phyloP scores from a whole-genome alignment of 2,113 vertebrate genomes.

The Pipra filicauda region DNA sequence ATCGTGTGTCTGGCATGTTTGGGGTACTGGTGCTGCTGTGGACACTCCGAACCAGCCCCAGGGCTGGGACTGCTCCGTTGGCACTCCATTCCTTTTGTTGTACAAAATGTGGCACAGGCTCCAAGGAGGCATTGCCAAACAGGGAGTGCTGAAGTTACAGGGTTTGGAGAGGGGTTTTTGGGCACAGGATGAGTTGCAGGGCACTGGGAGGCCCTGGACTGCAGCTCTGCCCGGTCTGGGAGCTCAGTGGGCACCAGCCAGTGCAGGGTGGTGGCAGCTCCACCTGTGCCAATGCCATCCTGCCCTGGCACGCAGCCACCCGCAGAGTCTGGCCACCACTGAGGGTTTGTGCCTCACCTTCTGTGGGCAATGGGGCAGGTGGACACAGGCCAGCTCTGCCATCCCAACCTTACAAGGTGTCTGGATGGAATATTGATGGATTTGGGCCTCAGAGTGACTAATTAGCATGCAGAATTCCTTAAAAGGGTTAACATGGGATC shows the following conservation, averaged over 20 bases:
- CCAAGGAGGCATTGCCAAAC: not conserved
- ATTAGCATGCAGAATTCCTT: slow-evolving; percentile 49
- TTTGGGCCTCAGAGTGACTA: slow-evolving; percentile 31
- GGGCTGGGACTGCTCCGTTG: not conserved
- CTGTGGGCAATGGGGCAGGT: rapidly evolving
- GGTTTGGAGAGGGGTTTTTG: not conserved
- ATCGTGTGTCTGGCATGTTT: not conserved
- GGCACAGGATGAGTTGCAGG: not conserved
- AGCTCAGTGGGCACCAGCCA: rapidly evolving
- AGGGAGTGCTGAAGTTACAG: not conserved
- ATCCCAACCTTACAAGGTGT: not conserved
- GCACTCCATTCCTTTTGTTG: not conserved
- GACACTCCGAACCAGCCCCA: not conserved
- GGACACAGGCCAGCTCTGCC: not conserved
- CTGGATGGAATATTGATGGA: slow-evolving; percentile 3
- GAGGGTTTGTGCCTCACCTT: not conserved
- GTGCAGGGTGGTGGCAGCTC: rapidly evolving
- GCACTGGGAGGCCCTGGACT: not conserved
- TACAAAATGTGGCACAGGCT: not conserved
- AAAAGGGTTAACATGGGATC: slow-evolving; percentile 79
- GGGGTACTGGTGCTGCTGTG: slow-evolving; percentile 37
- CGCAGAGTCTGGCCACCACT: rapidly evolving
- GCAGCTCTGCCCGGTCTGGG: rapidly evolving
- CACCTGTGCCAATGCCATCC: rapidly evolving
- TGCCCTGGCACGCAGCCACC: not conserved